phyloP scores from a whole-genome alignment of 2,888 invertebrate species.

The Neuroscelio doddi region DNA sequence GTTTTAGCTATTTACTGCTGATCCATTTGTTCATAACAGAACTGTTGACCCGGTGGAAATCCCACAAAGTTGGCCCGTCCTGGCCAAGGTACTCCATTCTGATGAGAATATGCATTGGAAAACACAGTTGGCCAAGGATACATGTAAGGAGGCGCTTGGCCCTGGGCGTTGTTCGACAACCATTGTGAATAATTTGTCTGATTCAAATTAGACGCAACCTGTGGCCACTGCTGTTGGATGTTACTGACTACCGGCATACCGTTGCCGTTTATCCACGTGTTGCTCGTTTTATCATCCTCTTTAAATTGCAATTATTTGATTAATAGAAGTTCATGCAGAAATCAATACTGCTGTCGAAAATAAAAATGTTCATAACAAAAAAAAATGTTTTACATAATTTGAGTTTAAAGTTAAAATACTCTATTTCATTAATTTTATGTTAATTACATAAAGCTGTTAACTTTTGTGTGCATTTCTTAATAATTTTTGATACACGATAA shows the following conservation, averaged over 20 bases:
- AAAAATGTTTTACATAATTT: too few relatives aligned
- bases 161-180: conserved; percentile 5
- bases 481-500: too few relatives aligned
- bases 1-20: too few relatives aligned
- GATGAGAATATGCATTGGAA: background rate
- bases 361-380: too few relatives aligned
- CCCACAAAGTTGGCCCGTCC: background rate
- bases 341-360: background rate
- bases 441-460: too few relatives aligned
- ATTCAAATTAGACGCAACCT: background rate
- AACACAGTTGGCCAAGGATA: background rate
- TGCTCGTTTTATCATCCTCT: too few relatives aligned
- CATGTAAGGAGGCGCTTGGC: background rate
- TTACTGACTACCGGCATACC: background rate
- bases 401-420: too few relatives aligned
- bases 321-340: too few relatives aligned
- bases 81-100: background rate
- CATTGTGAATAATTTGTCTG: conserved; percentile 7
- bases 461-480: too few relatives aligned
- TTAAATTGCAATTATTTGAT: too few relatives aligned
- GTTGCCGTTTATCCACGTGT: conserved; percentile 12
- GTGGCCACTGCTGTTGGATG: conserved; percentile 1
- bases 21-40: background rate
- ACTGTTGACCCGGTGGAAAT: background rate
- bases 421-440: too few relatives aligned